phyloP scores from a whole-genome alignment of 92 coral and sea anemone genomes.

The Porites rus region DNA sequence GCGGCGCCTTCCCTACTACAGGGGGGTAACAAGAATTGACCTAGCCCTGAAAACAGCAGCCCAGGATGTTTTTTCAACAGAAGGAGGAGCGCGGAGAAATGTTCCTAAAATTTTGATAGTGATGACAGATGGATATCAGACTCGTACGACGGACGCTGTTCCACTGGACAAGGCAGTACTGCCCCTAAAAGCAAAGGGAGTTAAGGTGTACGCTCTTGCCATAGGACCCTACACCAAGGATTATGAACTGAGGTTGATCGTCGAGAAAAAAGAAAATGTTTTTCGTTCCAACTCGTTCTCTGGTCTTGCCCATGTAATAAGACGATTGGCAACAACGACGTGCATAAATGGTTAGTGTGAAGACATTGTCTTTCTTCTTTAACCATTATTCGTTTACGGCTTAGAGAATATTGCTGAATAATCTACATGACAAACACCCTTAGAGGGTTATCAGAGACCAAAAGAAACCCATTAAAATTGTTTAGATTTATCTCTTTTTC shows the following conservation, averaged over 20 bases:
- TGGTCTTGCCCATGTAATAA: slow-evolving; percentile 19
- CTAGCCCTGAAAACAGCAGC: slow-evolving; percentile 69
- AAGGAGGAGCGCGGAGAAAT: slow-evolving; percentile 40
- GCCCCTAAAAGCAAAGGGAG: slow-evolving; percentile 64
- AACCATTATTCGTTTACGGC: too few species aligned
- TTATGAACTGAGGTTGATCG: slow-evolving; percentile 68
- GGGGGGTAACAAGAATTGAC: slow-evolving; percentile 80
- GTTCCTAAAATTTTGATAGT: slow-evolving; percentile 79
- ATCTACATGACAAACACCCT: too few species aligned
- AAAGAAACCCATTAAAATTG: too few species aligned
- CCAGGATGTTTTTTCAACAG: slow-evolving; percentile 24
- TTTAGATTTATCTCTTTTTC: too few species aligned
- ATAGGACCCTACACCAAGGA: slow-evolving; percentile 45
- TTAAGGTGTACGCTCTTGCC: slow-evolving; percentile 44
- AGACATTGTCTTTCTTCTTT: background rate
- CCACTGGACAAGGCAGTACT: slow-evolving; percentile 73
- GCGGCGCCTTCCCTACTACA: slow-evolving; percentile 52
- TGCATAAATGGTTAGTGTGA: slow-evolving; percentile 39
- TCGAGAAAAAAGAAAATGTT: slow-evolving; percentile 53
- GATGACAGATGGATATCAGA: slow-evolving; percentile 84
- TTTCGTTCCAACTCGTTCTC: slow-evolving; percentile 60
- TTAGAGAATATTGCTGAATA: too few species aligned
- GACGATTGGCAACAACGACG: slow-evolving; percentile 3
- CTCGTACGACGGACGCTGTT: slow-evolving; percentile 37
- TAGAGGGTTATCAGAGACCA: too few species aligned